A percentile compares a stretch with the other conserved stretches of the same genome.
Conservation (phyloP, 2,888 invertebrate genomes). For the Mechanitis mazaeus region DNA sequence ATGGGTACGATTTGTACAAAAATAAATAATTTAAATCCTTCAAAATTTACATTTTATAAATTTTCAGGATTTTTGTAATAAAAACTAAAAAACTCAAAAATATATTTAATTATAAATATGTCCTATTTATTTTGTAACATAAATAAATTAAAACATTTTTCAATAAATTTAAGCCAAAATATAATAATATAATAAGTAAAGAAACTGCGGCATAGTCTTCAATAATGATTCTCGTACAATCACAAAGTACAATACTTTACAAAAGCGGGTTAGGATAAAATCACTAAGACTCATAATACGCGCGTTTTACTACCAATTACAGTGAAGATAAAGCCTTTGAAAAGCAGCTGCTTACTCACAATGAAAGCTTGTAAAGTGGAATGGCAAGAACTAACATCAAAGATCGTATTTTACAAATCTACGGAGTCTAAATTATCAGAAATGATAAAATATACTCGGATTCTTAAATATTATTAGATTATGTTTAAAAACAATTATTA, state of each 20-base stretch:
- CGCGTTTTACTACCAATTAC: conserved; percentile 64
- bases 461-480: neutral
- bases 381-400: conserved; percentile 15
- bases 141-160: neutral
- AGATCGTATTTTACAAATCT: conserved; percentile 10
- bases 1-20: too few relatives aligned
- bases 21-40: too few relatives aligned
- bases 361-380: conserved; percentile 25
- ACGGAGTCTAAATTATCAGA: neutral
- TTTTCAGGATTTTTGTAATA: too few relatives aligned
- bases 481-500: too few relatives aligned
- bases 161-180: neutral
- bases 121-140: too few relatives aligned
- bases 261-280: conserved; percentile 43
- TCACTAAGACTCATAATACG: conserved; percentile 48
- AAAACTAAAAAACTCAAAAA: too few relatives aligned
- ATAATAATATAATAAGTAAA: neutral
- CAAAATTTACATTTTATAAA: too few relatives aligned
- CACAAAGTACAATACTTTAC: conserved; percentile 42
- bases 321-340: conserved; percentile 56
- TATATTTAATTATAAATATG: too few relatives aligned
- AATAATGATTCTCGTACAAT: conserved; percentile 18
- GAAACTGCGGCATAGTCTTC: neutral
- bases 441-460: neutral
- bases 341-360: conserved; percentile 41